Conservation (phyloP, 1,140 invertebrate genomes). For the Aphaenogaster ashmeadi region DNA sequence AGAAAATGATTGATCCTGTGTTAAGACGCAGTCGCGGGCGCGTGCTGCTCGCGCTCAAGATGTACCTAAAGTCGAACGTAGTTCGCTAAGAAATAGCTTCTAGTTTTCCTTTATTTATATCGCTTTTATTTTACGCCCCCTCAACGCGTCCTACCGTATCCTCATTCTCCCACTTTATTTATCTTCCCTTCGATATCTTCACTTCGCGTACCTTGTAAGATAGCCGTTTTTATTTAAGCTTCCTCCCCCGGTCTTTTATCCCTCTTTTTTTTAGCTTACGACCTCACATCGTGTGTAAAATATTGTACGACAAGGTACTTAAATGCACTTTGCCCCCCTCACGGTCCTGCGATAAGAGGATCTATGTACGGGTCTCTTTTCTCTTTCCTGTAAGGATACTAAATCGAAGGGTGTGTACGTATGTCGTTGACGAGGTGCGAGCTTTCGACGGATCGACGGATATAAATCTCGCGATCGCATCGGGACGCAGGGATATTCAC, state of each 20-base stretch:
- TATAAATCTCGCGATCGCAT: constrained; percentile 4
- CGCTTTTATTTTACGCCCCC: constrained; percentile 78
- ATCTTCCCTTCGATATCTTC: constrained; percentile 10
- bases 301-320: constrained; percentile 46
- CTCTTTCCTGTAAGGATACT: not conserved
- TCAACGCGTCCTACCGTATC: constrained; percentile 27
- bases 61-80: constrained; percentile 79
- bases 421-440: constrained; percentile 59
- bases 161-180: constrained; percentile 61
- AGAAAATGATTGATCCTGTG: constrained; percentile 54
- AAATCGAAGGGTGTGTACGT: constrained; percentile 13
- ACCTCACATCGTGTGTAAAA: constrained; percentile 45
- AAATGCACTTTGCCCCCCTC: constrained; percentile 14
- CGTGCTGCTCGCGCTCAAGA: constrained; percentile 65
- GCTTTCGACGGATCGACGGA: constrained; percentile 73
- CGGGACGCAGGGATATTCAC: constrained; percentile 26
- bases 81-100: constrained; percentile 65
- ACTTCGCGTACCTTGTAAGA: constrained; percentile 70
- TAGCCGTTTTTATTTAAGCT: constrained; percentile 68
- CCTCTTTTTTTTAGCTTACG: constrained; percentile 20
- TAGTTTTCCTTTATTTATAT: constrained; percentile 77
- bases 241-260: not conserved
- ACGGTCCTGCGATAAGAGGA: constrained; percentile 30
- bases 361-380: constrained; percentile 50
- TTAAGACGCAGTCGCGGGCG: constrained; percentile 47